Evolutionary conservation across 2,113 vertebrate genomes (phyloP).

Genomic region (Thamnaconus septentrionalis): DNA sequence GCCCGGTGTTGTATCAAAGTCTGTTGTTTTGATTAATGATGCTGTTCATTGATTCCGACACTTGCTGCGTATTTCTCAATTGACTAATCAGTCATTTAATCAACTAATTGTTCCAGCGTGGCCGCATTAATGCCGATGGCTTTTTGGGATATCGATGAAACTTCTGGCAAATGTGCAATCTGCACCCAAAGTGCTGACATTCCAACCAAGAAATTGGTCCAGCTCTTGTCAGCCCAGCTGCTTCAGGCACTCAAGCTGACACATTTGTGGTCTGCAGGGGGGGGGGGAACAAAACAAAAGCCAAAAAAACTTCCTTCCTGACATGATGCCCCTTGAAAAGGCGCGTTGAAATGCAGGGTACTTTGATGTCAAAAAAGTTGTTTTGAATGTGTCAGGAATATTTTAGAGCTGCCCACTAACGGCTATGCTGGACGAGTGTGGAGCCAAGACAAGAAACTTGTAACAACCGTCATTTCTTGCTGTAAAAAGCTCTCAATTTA

Average conservation of each 20-base stretch:
- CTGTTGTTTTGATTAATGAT: no score
- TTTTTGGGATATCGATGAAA: constrained; percentile 25
- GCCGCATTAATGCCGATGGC: neutral
- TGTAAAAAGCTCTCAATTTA: constrained; percentile 24
- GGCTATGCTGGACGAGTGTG: constrained; percentile 2
- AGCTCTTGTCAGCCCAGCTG: constrained; percentile 20
- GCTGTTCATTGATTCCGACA: no score
- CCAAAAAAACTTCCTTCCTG: constrained; percentile 43
- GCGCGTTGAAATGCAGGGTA: constrained; percentile 38
- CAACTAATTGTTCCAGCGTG: neutral
- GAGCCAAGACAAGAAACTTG: constrained; percentile 1
- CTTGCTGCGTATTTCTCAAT: no score
- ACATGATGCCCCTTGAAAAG: constrained; percentile 55
- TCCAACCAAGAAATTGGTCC: constrained; percentile 26
- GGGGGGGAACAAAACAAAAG: constrained; percentile 17
- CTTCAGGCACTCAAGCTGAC: constrained; percentile 33
- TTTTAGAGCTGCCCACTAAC: constrained; percentile 50
- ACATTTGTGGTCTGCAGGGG: constrained; percentile 48
- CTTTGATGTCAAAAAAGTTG: constrained; percentile 66
- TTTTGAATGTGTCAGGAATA: constrained; percentile 64
- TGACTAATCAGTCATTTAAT: no score
- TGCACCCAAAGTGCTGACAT: no score
- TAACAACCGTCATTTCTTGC: constrained; percentile 23
- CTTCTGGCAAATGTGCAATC: constrained; percentile 37
- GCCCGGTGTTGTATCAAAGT: no score